Evolutionary conservation across 2,797 vertebrate genomes (phyloP), one percentile per base, ranked within the genome.

Genomic region (Selene dorsalis): DNA sequence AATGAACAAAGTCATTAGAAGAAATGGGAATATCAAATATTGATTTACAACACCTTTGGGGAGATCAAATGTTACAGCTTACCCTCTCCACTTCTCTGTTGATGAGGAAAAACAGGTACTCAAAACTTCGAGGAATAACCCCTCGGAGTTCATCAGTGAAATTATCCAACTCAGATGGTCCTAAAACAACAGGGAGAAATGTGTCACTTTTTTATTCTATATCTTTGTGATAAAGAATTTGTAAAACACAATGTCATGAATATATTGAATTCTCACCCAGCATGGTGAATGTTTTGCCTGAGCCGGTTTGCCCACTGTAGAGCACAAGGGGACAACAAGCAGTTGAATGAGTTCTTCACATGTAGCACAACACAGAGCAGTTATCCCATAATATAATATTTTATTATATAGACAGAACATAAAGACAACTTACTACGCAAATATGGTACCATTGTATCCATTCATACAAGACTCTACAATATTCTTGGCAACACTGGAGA

Each of bases 251-350:
- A 47, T 67, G 2, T 11, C 68, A n/a, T 30, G 20, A 11, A 53
- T n/a, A n/a, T 38, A 60, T 0, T 32, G 1, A 74, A 41, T 63
- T 87, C 96, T 94, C 88, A 99, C 98, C 98, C 88, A 99, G 95
- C 98, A 99, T 99, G 16, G 98, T 99, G 84, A 98, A 99, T 0
- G 98, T 99, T 92, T 99, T 99, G 24, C 98, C 98, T 83, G 98
- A 99, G 38, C 97, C 98, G 2, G 97, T 98, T 90, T 99, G 98
- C 52, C 98, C 98, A 90, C 97, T 99, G 87, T 32, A 91, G 22
- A 78, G 78, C 32, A 39, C 55, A 67, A 84, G 56, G 87, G 39
- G 30, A 2, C 4, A 2, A 67, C 28, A 22, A 68, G 24, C 1
- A 56, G 69, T 0, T 56, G 0, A 79, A 55, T 12, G 5, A 7